Evolutionary conservation across 1,140 invertebrate genomes (phyloP).

Genomic region (Tetramorium alpestre): DNA sequence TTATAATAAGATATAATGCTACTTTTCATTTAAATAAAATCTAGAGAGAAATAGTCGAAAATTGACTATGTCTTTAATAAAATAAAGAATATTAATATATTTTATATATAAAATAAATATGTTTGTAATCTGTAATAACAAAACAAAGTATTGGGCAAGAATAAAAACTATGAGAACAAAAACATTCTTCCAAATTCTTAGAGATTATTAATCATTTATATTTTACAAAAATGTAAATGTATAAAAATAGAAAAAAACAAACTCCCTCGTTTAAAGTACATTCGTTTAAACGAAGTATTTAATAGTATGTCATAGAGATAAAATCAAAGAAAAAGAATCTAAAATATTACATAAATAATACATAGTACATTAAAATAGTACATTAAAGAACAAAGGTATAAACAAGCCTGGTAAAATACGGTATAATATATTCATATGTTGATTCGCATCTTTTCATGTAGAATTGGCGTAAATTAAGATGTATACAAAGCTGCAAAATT

Average conservation of each 20-base stretch:
- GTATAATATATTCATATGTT: slow-evolving; percentile 37
- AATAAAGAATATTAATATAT: slow-evolving; percentile 2
- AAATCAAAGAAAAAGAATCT: slow-evolving; percentile 3
- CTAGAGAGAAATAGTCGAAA: slow-evolving; percentile 6
- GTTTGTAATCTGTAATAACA: slow-evolving; percentile 58
- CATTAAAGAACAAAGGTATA: slow-evolving; percentile 72
- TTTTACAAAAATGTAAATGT: slow-evolving; percentile 38
- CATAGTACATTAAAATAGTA: slow-evolving; percentile 36
- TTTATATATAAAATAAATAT: slow-evolving; percentile 37
- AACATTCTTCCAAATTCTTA: slow-evolving; percentile 23
- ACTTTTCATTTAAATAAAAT: slow-evolving; percentile 59
- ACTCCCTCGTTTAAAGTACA: background rate
- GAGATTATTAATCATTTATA: background rate
- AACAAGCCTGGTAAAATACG: slow-evolving; percentile 65
- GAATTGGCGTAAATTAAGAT: slow-evolving; percentile 24
- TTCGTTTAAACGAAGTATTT: slow-evolving; percentile 26
- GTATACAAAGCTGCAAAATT: slow-evolving; percentile 55
- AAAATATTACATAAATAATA: background rate
- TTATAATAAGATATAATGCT: background rate
- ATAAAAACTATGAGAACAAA: slow-evolving; percentile 28
- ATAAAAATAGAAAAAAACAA: slow-evolving; percentile 39
- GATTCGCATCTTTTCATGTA: background rate
- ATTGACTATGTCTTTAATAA: slow-evolving; percentile 15
- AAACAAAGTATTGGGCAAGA: background rate
- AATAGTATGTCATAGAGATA: background rate